These are phyloP conservation scores for Procambarus clarkii DNA, from an alignment of 1,140 invertebrate genomes.

Conservation along the genomic window DNA sequence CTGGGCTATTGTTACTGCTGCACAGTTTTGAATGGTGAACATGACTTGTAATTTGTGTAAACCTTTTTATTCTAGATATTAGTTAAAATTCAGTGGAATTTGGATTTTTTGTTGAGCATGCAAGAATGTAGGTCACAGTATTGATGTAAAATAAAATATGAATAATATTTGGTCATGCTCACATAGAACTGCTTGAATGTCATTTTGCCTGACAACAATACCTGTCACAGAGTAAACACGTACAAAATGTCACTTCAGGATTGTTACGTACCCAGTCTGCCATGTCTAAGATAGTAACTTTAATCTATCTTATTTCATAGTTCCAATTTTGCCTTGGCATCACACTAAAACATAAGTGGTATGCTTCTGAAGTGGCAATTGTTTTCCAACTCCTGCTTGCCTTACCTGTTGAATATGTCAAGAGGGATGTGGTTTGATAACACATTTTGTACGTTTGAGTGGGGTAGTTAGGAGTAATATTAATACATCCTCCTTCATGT, in stretches of 20 bases:
- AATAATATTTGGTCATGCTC: background rate
- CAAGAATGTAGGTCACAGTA: background rate
- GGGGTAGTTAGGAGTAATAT: background rate
- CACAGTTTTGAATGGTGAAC: conserved; percentile 20
- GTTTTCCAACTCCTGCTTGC: conserved; percentile 64
- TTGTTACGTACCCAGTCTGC: conserved; percentile 27
- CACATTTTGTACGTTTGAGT: conserved; percentile 36
- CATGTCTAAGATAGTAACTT: conserved; percentile 42
- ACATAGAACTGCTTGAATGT: conserved; percentile 17
- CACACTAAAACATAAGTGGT: conserved; percentile 31
- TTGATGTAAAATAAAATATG: background rate
- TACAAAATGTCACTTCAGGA: conserved; percentile 61
- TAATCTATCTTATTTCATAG: conserved; percentile 22
- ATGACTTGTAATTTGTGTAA: background rate
- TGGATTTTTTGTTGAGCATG: background rate
- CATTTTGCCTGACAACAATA: conserved; percentile 33
- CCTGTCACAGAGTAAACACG: conserved; percentile 52
- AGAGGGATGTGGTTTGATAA: conserved; percentile 46
- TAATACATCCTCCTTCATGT: conserved; percentile 6
- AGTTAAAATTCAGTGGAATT: background rate
- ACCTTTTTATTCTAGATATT: background rate
- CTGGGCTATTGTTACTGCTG: conserved; percentile 22
- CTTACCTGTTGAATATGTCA: conserved; percentile 44
- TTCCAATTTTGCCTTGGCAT: conserved; percentile 40
- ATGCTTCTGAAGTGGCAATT: conserved; percentile 48